Conservation (phyloP, 2,888 invertebrate genomes). For the Monoplex corrugatus region DNA sequence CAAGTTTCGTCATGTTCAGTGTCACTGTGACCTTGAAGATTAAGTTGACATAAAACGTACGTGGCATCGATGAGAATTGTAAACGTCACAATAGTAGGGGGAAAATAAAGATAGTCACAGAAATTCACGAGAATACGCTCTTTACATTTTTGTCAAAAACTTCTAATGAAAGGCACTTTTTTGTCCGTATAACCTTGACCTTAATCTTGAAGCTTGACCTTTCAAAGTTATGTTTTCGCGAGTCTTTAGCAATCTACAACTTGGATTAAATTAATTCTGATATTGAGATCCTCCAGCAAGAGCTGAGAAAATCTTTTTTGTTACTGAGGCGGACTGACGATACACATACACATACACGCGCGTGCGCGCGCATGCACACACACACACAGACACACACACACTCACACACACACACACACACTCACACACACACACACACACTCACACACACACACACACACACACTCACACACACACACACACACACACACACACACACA, state of each 20-base stretch:
- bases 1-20: too few relatives aligned
- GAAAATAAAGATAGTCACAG: too few relatives aligned
- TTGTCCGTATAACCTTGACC: background rate
- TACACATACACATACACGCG: background rate
- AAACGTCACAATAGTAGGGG: too few relatives aligned
- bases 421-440: background rate
- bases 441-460: background rate
- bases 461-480: slow-evolving; percentile 26
- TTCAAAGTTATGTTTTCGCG: background rate
- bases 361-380: background rate
- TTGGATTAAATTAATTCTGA: background rate
- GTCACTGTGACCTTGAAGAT: too few relatives aligned
- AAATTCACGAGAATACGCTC: too few relatives aligned
- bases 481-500: background rate
- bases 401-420: too few relatives aligned
- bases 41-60: too few relatives aligned
- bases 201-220: too few relatives aligned
- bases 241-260: background rate
- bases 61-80: too few relatives aligned
- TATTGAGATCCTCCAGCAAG: background rate
- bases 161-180: background rate
- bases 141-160: too few relatives aligned
- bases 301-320: background rate
- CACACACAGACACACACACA: background rate
- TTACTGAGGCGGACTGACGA: background rate